A percentile compares a stretch with the other conserved stretches of the same genome.
Evolutionary conservation across 1,140 invertebrate species (phyloP).

Genomic region (Philopotamus ludificatus): DNA sequence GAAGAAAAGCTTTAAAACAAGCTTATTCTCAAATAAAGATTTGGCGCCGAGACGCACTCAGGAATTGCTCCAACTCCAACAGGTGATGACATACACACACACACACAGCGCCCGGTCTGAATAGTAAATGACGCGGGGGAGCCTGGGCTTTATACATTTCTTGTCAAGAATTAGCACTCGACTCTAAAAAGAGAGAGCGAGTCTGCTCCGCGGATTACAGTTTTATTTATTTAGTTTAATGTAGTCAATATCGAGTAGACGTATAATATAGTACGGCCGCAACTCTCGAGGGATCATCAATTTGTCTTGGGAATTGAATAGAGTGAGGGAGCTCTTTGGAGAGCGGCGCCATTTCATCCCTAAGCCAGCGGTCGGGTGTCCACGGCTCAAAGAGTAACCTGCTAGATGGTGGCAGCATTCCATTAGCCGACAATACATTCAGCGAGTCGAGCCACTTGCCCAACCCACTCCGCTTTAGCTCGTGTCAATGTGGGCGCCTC

Average conservation of each 20-base stretch:
- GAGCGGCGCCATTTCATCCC: too few species aligned
- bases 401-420: slow-evolving; percentile 19
- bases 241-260: too few species aligned
- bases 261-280: too few species aligned
- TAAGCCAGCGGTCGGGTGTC: slow-evolving; percentile 9
- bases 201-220: too few species aligned
- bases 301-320: too few species aligned
- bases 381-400: slow-evolving; percentile 15
- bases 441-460: slow-evolving; percentile 19
- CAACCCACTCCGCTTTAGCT: slow-evolving; percentile 23
- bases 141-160: slow-evolving; percentile 10
- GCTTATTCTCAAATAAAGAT: slow-evolving; percentile 41
- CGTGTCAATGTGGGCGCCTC: slow-evolving; percentile 16
- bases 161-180: not conserved
- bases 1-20: slow-evolving; percentile 40
- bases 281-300: too few species aligned
- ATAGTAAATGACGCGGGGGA: slow-evolving; percentile 12
- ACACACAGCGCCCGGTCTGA: slow-evolving; percentile 1
- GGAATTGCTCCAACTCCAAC: slow-evolving; percentile 19
- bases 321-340: too few species aligned
- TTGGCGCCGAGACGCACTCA: slow-evolving; percentile 18
- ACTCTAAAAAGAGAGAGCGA: too few species aligned
- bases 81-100: slow-evolving; percentile 22
- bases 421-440: slow-evolving; percentile 28
- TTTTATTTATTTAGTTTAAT: too few species aligned